phyloP scores from a whole-genome alignment of 2,113 vertebrate species.

The Sialia sialis region DNA sequence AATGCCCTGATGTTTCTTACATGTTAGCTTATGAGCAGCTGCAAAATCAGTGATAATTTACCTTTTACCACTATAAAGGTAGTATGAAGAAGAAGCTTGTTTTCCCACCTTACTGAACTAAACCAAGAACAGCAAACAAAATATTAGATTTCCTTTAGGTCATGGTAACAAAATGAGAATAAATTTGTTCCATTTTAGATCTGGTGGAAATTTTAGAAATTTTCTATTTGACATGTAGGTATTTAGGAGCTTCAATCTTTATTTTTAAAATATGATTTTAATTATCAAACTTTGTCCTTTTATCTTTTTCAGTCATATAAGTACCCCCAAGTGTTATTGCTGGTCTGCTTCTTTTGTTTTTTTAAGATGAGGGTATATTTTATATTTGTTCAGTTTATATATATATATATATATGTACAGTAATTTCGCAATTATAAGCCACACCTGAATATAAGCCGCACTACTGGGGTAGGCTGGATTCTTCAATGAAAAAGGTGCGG shows the following conservation, averaged over 20 bases:
- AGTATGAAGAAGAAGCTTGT: background rate
- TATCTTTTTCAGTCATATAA: background rate
- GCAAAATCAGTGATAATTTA: background rate
- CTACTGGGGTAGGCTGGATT: no score
- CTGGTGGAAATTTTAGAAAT: background rate
- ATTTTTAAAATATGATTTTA: background rate
- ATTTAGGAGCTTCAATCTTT: background rate
- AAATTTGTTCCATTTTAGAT: background rate
- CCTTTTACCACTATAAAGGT: background rate
- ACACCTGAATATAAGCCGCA: no score
- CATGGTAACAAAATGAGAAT: background rate
- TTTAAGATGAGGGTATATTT: background rate
- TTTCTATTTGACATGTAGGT: background rate
- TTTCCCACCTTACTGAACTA: background rate
- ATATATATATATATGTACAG: no score
- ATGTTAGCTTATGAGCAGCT: background rate
- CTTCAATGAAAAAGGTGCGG: no score
- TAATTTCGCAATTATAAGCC: no score
- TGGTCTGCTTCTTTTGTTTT: background rate
- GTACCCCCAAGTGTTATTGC: background rate
- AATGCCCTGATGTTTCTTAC: background rate
- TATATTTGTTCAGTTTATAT: background rate
- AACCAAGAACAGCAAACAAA: background rate
- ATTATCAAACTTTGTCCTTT: background rate
- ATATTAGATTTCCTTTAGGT: background rate